Base-by-base conservation (phyloP, 2,797 vertebrate genomes). In the Rhinatrema bivittatum region DNA sequence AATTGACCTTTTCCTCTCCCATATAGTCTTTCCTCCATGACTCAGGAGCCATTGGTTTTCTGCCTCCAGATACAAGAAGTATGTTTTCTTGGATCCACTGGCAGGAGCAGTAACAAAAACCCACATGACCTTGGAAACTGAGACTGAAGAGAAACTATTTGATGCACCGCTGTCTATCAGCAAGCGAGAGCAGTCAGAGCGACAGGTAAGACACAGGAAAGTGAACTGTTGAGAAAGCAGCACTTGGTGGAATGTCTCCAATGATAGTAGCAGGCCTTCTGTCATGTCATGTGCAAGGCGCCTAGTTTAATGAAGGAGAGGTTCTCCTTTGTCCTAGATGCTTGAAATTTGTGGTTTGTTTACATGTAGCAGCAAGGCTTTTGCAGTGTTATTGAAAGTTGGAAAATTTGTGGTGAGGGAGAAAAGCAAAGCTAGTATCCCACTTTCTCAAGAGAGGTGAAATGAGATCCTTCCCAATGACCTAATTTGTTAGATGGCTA, bases 101-200 rank as follows among this genome's bases (percentile, higher is more conserved):
- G 91, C 94, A 4, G 94, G 94, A 37, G 95, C 90, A 0, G 89
- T 98, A 42, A 96, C 91, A 29, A 97, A 95, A 69, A 98, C 91
- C 2, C 89, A 95, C 26, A 82, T 74, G 16, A 81, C 88, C 20
- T 66, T 96, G 26, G 88, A 91, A 53, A 83, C 85, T 0, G 94
- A 96, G 52, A 90, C 87, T 5, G 87, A 89, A 42, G 85, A 91
- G 58, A 96, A 95, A 56, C 87, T 91, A 1, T 97, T 95, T 14
- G 91, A 94, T 36, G 94, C 95, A 2, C 94, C 95, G 1, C 55
- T 97, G 41, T 98, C 94, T 22, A 96, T 98, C 52, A 91, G 90
- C 1, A 86, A 90, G 65, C 79, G 93, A 47, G 92, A 93, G 43
- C 91, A 98, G 34, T 76, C 97, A 27, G 93, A 94, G 49, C 81